Evolutionary conservation across 2,888 invertebrate genomes (phyloP).

Genomic region (Theodoxus fluviatilis): DNA sequence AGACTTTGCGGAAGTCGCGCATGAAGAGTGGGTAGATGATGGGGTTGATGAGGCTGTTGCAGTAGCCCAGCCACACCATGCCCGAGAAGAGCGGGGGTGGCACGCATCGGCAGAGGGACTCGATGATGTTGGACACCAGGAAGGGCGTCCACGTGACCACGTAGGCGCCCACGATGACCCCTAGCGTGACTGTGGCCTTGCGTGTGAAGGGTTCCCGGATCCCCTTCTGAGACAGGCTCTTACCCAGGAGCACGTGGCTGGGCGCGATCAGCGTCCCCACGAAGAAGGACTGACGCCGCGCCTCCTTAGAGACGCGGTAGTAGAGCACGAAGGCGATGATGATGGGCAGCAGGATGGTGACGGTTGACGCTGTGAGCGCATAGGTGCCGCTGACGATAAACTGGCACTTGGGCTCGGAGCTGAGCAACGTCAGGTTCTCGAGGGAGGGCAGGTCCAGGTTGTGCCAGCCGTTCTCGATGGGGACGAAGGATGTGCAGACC

Average conservation of each 20-base stretch:
- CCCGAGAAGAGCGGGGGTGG: constrained; percentile 43
- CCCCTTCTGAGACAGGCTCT: constrained; percentile 33
- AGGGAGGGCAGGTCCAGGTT: constrained; percentile 43
- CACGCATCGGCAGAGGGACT: constrained; percentile 47
- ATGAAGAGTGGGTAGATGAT: constrained; percentile 57
- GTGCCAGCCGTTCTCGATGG: constrained; percentile 52
- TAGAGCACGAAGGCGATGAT: constrained; percentile 50
- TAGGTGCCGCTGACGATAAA: constrained; percentile 50
- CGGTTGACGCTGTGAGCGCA: constrained; percentile 44
- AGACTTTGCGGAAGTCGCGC: constrained; percentile 54
- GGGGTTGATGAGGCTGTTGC: constrained; percentile 53
- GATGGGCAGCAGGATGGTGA: constrained; percentile 54
- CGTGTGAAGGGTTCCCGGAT: constrained; percentile 53
- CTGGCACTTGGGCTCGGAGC: constrained; percentile 45
- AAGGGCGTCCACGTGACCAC: constrained; percentile 57
- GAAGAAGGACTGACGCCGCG: constrained; percentile 50
- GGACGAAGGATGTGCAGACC: constrained; percentile 51
- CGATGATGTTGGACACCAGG: constrained; percentile 44
- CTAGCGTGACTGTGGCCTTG: constrained; percentile 53
- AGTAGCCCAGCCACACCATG: constrained; percentile 55
- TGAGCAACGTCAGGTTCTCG: constrained; percentile 46
- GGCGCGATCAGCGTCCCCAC: constrained; percentile 48
- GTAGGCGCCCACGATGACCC: constrained; percentile 54
- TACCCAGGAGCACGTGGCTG: constrained; percentile 48
- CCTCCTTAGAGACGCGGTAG: constrained; percentile 53